Evolutionary conservation across 1,140 invertebrate species (phyloP).

Genomic region (Zaprionus ornatus): DNA sequence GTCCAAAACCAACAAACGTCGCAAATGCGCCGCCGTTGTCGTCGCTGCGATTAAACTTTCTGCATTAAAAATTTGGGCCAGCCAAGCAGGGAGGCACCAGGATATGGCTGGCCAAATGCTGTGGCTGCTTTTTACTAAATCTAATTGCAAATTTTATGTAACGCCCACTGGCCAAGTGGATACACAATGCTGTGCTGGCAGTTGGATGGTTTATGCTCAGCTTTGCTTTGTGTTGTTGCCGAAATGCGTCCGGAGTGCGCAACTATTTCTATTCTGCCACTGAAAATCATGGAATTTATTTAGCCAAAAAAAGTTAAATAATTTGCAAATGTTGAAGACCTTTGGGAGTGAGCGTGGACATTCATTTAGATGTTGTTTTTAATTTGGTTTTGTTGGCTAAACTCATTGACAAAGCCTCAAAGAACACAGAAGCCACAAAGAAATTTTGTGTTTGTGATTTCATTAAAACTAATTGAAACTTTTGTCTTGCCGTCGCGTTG

Average conservation of each 20-base stretch:
- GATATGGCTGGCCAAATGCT: slow-evolving; percentile 39
- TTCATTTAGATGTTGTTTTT: slow-evolving; percentile 78
- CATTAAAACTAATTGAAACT: slow-evolving; percentile 81
- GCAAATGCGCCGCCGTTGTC: slow-evolving; percentile 65
- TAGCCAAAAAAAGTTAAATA: slow-evolving; percentile 57
- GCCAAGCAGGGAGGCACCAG: slow-evolving; percentile 5
- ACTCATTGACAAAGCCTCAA: slow-evolving; percentile 69
- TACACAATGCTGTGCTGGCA: slow-evolving; percentile 57
- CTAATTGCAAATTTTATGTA: slow-evolving; percentile 81
- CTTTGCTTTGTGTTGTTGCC: neutral
- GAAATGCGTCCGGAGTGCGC: neutral
- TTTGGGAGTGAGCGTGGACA: slow-evolving; percentile 34
- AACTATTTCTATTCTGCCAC: slow-evolving; percentile 50
- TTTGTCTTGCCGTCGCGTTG: slow-evolving; percentile 38
- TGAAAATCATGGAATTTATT: slow-evolving; percentile 77
- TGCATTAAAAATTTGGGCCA: slow-evolving; percentile 67
- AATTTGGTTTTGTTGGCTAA: slow-evolving; percentile 71
- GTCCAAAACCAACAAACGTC: slow-evolving; percentile 74
- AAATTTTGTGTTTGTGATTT: slow-evolving; percentile 72
- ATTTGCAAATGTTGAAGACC: slow-evolving; percentile 51
- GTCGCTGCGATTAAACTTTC: slow-evolving; percentile 71
- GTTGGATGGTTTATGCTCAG: slow-evolving; percentile 10
- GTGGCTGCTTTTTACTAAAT: slow-evolving; percentile 72
- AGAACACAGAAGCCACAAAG: slow-evolving; percentile 50
- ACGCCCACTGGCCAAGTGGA: slow-evolving; percentile 56